Evolutionary conservation across 2,113 vertebrate genomes (phyloP), one percentile per base, ranked within the genome.

Genomic region (Ivindomyrus marchei): DNA sequence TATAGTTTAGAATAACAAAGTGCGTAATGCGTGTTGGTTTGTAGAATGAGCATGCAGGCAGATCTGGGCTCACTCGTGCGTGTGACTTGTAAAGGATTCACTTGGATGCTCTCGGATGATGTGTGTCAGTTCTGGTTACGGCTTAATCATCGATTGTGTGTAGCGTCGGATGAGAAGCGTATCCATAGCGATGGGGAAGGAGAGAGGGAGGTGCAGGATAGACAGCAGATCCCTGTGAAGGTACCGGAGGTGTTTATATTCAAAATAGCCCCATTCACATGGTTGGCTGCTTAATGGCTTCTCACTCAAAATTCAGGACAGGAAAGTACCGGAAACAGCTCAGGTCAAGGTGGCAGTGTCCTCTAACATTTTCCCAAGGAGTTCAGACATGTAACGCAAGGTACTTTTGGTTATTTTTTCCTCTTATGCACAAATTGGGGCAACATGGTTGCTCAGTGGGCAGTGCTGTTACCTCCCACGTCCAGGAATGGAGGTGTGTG

Each of bases 91-190:
- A 31, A 45, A 62, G 87, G 36, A 45, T 24, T 31, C 31, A 8
- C 39, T 27, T 8, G 56, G 36, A 21, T 42, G 4, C 74, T 91
- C 92, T 92, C n/a, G 36, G 87, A 89, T 92, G 92, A 94, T 92
- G 92, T 92, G 91, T 92, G 94, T 95, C 94, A 93, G 91, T 93
- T 94, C 91, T 91, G 93, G 91, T 93, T 80, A 94, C 90, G 4
- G 1, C 90, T 89, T 36, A 45, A 56, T 70, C 47, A 52, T 85
- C 92, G 92, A 93, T 91, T 77, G 88, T 94, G 94, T 93, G 94
- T 93, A 91, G 88, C 31, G 92, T 95, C 94, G 93, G 85, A 58
- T 94, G 58, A 36, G 42, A 39, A 42, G 92, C 91, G 17, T 45
- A 91, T 89, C 89, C 77, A 62, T 47, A 77, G 84, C 90, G 45